A percentile compares a stretch with the other conserved stretches of the same genome.
Conservation (phyloP, 2,888 invertebrate species). For the Eueremaeus valkanovi region DNA sequence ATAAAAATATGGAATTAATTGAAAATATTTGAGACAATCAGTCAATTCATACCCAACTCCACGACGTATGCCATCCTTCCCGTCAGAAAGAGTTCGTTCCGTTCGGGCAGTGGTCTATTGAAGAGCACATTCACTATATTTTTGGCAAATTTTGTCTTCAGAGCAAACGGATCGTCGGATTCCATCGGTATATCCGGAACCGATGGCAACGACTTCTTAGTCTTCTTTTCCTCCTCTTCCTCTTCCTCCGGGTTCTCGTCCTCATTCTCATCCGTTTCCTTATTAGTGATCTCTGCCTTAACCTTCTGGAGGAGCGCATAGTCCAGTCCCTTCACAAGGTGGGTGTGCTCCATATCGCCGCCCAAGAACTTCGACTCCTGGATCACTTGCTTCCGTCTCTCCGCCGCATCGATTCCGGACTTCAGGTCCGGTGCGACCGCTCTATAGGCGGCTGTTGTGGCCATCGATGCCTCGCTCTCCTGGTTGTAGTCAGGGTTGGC, state of each 20-base stretch:
- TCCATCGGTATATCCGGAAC: conserved; percentile 40
- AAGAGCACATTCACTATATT: conserved; percentile 51
- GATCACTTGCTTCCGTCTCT: conserved; percentile 88
- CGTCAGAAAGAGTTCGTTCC: conserved; percentile 87
- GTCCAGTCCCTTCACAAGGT: conserved; percentile 97
- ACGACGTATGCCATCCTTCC: conserved; percentile 98
- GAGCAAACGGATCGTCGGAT: conserved; percentile 43
- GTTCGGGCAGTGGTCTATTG: conserved; percentile 60
- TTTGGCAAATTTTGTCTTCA: conserved; percentile 42
- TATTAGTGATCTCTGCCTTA: conserved; percentile 41
- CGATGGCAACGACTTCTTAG: conserved; percentile 30
- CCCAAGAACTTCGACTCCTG: conserved; percentile 99
- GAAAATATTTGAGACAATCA: background rate
- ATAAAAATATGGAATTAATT: background rate
- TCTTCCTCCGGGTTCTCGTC: conserved; percentile 62
- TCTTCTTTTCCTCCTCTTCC: conserved; percentile 42
- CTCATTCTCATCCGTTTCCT: conserved; percentile 52
- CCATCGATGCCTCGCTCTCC: conserved; percentile 67
- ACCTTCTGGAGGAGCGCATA: conserved; percentile 88
- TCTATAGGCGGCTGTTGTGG: conserved; percentile 73
- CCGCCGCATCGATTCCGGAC: conserved; percentile 85
- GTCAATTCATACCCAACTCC: conserved; percentile 63
- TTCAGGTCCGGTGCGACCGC: conserved; percentile 96
- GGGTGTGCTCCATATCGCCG: conserved; percentile 99
- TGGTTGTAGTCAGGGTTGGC: conserved; percentile 69